phyloP scores from a whole-genome alignment of 1,140 invertebrate genomes.

The Heliothis subflexa region DNA sequence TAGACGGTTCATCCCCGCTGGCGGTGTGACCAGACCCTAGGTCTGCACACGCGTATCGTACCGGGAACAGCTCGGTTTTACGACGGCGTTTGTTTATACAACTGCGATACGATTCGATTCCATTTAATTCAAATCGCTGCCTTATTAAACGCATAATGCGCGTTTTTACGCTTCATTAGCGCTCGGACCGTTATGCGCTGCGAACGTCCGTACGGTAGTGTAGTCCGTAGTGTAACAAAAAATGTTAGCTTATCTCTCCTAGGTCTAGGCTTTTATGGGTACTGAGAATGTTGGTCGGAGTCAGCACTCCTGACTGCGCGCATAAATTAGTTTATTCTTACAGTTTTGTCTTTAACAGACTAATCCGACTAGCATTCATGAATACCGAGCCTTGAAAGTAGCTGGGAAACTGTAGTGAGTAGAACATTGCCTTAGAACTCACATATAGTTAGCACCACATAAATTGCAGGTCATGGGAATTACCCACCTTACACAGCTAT shows the following conservation, averaged over 20 bases:
- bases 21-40: neutral
- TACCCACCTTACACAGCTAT: neutral
- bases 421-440: neutral
- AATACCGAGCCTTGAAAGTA: neutral
- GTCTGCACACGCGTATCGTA: slow-evolving; percentile 34
- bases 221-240: neutral
- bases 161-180: slow-evolving; percentile 43
- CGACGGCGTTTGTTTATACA: slow-evolving; percentile 50
- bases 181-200: slow-evolving; percentile 24
- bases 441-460: too few species aligned
- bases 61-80: slow-evolving; percentile 43
- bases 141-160: slow-evolving; percentile 45
- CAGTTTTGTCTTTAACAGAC: neutral
- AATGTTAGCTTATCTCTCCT: slow-evolving; percentile 22
- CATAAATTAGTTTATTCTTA: neutral
- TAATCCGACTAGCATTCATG: neutral
- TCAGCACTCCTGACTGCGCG: neutral
- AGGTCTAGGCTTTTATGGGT: slow-evolving; percentile 25
- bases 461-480: too few species aligned
- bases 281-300: neutral
- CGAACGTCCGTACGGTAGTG: neutral
- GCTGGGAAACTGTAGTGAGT: neutral
- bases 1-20: neutral
- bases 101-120: slow-evolving; percentile 38
- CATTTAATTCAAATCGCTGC: slow-evolving; percentile 48